Conservation (phyloP, 2,888 invertebrate species). For the Rhingia campestris region DNA sequence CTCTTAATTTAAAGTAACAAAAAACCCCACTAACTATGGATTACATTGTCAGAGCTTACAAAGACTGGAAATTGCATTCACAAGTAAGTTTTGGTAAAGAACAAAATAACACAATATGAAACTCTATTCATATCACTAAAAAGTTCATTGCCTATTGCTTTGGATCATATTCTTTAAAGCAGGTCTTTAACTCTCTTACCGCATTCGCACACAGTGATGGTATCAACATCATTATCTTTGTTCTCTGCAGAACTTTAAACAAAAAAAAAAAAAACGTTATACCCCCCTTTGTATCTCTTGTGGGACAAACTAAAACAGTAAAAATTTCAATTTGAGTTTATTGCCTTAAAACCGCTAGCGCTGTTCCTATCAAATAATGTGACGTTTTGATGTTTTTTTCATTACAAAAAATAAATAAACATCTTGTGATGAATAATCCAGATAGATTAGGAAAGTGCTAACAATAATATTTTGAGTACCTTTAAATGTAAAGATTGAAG, state of each 20-base stretch:
- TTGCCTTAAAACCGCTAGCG: conserved; percentile 13
- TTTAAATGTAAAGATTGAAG: too few relatives aligned
- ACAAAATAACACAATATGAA: conserved; percentile 2
- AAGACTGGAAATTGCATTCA: conserved; percentile 82
- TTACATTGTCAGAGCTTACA: conserved; percentile 82
- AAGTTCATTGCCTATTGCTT: conserved; percentile 57
- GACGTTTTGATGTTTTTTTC: background rate
- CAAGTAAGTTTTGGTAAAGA: conserved; percentile 78
- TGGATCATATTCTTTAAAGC: conserved; percentile 18
- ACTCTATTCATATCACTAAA: conserved; percentile 20
- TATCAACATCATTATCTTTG: background rate
- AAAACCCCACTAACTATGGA: conserved; percentile 78
- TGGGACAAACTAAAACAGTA: background rate
- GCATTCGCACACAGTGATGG: background rate
- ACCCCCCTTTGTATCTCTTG: background rate
- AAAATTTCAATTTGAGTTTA: conserved; percentile 7
- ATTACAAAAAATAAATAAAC: background rate
- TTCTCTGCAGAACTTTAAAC: background rate
- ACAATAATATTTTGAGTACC: too few relatives aligned
- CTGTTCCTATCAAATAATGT: conserved; percentile 17
- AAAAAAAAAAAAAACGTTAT: background rate
- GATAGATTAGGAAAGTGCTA: too few relatives aligned
- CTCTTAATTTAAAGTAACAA: conserved; percentile 7
- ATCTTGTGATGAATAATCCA: too few relatives aligned
- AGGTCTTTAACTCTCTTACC: background rate